Base-by-base conservation (phyloP, 23 tunicate genomes). In the Clavelina lepadiformis region DNA sequence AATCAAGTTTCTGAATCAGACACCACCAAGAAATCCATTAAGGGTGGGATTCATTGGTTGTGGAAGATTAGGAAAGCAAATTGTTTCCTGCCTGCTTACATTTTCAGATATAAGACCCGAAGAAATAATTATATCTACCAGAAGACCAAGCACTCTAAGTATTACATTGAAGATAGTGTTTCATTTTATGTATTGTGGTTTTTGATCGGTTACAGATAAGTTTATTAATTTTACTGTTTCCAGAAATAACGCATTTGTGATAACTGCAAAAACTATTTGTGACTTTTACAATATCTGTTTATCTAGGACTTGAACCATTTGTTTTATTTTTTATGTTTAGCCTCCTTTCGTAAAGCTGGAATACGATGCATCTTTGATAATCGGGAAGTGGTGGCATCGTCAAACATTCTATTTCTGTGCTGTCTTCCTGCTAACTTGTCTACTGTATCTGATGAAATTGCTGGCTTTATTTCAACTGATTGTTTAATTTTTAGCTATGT, bases 1-100 rank as follows among this genome's bases (percentile, higher is more conserved):
- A 30, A 41, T 84, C 20, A 76, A 76, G 41, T 84, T 84, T 63
- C 34, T 77, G 4, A 76, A 84, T 26, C 83, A 73, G 8, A 27
- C 65, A 2, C 53, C 68, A 30, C 75, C 72, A 13, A 41, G 86
- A 47, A 67, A 78, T 59, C 80, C 86, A 28, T 45, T 86, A 5
- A 86, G 72, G 47, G 58, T 86, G 33, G 95, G 85, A 31, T 15
- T 86, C 2, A 86, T 86, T 64, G 95, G 95, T 1, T 86, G 95
- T 65, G 95, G 95, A 29, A 63, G 95, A 73, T 54, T 86, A 6
- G 95, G 95, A 35, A 78, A 69, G 28, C 95, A 86, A 65, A 72
- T 86, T 51, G 79, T 86, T 4, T 69, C 75, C 31, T 41, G 74
- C 3, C 65, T 86, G 8, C 46, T 79, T 19, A 53, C 80, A 29